Base-by-base conservation (phyloP, 2,888 invertebrate genomes). In the Eudasyphora cyanicolor region DNA sequence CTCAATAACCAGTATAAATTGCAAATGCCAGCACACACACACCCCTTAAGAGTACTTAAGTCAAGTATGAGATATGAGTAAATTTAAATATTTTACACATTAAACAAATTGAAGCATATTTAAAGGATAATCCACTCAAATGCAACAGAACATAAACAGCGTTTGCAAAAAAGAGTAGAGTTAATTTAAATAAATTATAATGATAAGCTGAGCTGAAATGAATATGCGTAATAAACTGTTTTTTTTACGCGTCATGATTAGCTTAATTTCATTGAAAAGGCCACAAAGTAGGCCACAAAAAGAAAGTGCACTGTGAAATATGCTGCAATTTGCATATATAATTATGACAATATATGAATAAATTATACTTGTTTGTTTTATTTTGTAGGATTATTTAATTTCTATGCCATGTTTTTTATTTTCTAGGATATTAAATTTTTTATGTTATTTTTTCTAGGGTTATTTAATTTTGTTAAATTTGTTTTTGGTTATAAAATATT, bases 1-100 rank as follows among this genome's bases (percentile, higher is more conserved):
- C 69, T 73, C 57, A 69, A 73, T 82, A 78, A 21, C 35, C 54
- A 57, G 4, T 57, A 67, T 57, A 35, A 45, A 27, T 73, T 67
- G 71, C 19, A 29, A 70, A 8, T 10, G 49, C 7, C 29, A 62
- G 17, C 60, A 19, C 4, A 21, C n/a, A n/a, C 4, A 45, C 2
- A 38, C 10, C 24, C 57, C 57, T 27, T 57, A 24, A 57, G 57
- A 10, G 57, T 27, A 57, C 57, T 57, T 24, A 57, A 24, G 27
- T 57, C 14, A 24, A 57, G 27, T 57, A 14, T 57, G 12, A 14
- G 38, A 24, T 42, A 42, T 32, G 35, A 21, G 17, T 35, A 5
- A 19, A 64, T 64, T 51, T 64, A 64, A 64, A 17, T 35, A 64
- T 19, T 64, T 1, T n/a, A 8, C 17, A 38, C 19, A 21, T 64